Evolutionary conservation across 2,797 vertebrate genomes (phyloP).

Genomic region (Sebastiscus albofasciatus): DNA sequence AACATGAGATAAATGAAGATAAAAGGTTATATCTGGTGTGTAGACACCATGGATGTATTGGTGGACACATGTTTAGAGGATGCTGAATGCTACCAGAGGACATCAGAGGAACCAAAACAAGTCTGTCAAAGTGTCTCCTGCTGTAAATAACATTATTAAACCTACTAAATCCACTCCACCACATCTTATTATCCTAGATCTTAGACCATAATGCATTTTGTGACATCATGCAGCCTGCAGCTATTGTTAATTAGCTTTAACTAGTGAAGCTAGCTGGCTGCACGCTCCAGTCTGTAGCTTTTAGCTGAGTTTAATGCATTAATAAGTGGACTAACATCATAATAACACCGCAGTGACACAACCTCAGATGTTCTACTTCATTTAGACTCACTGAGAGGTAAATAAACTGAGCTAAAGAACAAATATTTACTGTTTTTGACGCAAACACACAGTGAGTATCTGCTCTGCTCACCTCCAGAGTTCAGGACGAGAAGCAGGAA

Average conservation of each 20-base stretch:
- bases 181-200: too few species aligned
- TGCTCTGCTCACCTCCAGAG: slow-evolving; percentile 60
- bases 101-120: background rate
- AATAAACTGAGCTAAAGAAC: background rate
- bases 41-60: too few species aligned
- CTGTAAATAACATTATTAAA: accelerated
- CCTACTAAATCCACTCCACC: accelerated
- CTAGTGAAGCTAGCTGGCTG: slow-evolving; percentile 19
- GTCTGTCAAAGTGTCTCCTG: background rate
- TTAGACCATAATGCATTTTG: too few species aligned
- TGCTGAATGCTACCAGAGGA: background rate
- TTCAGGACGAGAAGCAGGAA: slow-evolving; percentile 12
- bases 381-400: background rate
- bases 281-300: background rate
- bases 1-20: background rate
- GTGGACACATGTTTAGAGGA: background rate
- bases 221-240: background rate
- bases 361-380: background rate
- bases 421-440: background rate
- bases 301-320: background rate
- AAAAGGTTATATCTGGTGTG: background rate
- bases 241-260: slow-evolving; percentile 9
- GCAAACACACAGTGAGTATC: background rate
- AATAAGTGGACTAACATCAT: background rate
- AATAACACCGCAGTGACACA: background rate